Evolutionary conservation across 2,113 vertebrate genomes (phyloP).

Genomic region (Solea solea): DNA sequence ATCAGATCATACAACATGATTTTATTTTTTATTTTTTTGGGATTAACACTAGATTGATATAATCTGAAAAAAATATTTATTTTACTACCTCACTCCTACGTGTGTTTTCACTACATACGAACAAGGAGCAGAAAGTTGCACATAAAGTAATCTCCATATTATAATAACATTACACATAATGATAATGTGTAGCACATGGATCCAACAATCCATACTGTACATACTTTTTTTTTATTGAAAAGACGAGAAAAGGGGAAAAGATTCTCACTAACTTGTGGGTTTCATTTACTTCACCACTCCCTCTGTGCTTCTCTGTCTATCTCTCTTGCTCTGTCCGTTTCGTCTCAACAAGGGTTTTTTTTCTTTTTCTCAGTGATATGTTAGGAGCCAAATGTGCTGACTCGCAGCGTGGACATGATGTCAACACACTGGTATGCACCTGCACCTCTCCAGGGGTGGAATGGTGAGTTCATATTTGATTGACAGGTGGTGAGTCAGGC

Average conservation of each 20-base stretch:
- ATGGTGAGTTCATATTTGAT: constrained; percentile 49
- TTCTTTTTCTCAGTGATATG: constrained; percentile 25
- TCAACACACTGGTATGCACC: constrained; percentile 57
- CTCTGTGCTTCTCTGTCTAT: background rate
- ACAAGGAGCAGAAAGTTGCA: constrained; percentile 28
- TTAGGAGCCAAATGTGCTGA: constrained; percentile 58
- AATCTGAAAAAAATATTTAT: background rate
- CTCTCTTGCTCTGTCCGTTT: background rate
- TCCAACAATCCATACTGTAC: constrained; percentile 9
- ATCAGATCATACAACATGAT: constrained; percentile 1
- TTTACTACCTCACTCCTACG: background rate
- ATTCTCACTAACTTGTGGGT: background rate
- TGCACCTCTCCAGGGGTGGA: constrained; percentile 27
- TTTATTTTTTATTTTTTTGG: too few species aligned
- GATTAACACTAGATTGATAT: background rate
- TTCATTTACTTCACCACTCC: background rate
- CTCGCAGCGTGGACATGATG: constrained; percentile 42
- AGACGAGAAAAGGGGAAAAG: too few species aligned
- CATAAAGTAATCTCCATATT: constrained; percentile 41
- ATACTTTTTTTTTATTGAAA: too few species aligned
- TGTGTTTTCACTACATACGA: constrained; percentile 18
- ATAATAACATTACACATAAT: constrained; percentile 43
- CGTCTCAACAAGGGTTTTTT: constrained; percentile 3
- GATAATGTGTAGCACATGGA: constrained; percentile 34
- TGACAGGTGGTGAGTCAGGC: constrained; percentile 59